phyloP scores from a whole-genome alignment of 2,797 vertebrate species.

The Telmatherina bonti region DNA sequence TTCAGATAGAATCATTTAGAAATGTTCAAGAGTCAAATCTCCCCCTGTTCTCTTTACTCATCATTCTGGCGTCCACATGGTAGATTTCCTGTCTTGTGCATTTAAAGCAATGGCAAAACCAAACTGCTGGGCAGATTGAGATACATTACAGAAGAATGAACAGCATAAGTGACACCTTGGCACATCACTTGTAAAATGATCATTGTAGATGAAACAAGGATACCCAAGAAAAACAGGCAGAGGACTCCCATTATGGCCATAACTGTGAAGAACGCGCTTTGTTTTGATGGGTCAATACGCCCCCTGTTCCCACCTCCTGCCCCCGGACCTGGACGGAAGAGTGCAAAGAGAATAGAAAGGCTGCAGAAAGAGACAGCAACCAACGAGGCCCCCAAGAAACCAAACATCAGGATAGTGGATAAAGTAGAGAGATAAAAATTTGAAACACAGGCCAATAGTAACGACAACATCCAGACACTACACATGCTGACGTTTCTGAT shows the following conservation, averaged over 20 bases:
- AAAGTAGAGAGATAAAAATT: background rate
- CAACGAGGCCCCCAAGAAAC: background rate
- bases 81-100: conserved; percentile 33
- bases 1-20: no score
- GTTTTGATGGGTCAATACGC: no score
- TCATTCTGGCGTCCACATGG: background rate
- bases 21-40: no score
- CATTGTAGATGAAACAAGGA: background rate
- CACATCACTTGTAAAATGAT: fast-evolving
- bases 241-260: background rate
- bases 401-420: background rate
- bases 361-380: no score
- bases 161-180: background rate
- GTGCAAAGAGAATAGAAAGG: no score
- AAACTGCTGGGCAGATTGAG: conserved; percentile 8
- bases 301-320: no score
- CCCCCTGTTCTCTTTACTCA: background rate
- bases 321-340: no score
- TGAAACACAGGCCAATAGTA: background rate
- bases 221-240: background rate
- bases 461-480: conserved; percentile 21
- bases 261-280: no score
- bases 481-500: no score
- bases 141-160: background rate
- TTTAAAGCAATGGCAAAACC: conserved; percentile 43